Conservation (phyloP, 2,888 invertebrate genomes). For the Aphidius colemani region DNA sequence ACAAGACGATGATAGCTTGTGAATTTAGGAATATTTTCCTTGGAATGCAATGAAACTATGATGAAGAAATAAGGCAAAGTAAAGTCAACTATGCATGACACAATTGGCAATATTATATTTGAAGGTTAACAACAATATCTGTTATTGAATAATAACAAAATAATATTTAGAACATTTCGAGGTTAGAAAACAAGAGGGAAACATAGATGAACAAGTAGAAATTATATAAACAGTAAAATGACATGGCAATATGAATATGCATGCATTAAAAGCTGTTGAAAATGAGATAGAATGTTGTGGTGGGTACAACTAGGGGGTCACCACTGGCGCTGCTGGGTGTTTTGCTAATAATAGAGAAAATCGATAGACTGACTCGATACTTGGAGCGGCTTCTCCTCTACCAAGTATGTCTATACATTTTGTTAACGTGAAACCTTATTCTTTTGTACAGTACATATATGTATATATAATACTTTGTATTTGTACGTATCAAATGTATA, state of each 20-base stretch:
- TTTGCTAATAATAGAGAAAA: constrained; percentile 52
- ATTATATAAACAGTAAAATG: no score
- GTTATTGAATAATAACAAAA: not conserved
- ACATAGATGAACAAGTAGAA: no score
- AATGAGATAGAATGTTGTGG: not conserved
- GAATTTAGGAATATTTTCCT: not conserved
- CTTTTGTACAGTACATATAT: no score
- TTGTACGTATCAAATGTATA: no score
- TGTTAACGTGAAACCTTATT: no score
- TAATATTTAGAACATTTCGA: constrained; percentile 9
- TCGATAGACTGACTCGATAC: constrained; percentile 39
- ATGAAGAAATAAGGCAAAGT: not conserved
- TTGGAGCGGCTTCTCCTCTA: constrained; percentile 14
- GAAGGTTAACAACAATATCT: not conserved
- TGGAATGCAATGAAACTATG: no score
- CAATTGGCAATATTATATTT: constrained; percentile 6
- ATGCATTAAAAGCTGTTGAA: no score
- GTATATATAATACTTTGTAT: no score
- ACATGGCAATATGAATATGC: no score
- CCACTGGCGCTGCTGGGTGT: not conserved
- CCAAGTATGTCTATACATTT: not conserved
- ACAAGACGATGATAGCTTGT: not conserved
- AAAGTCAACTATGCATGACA: constrained; percentile 16
- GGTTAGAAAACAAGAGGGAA: no score
- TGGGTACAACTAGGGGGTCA: constrained; percentile 11